Evolutionary conservation across 2,113 vertebrate genomes (phyloP).

Genomic region (Rhodinocichla rosea): DNA sequence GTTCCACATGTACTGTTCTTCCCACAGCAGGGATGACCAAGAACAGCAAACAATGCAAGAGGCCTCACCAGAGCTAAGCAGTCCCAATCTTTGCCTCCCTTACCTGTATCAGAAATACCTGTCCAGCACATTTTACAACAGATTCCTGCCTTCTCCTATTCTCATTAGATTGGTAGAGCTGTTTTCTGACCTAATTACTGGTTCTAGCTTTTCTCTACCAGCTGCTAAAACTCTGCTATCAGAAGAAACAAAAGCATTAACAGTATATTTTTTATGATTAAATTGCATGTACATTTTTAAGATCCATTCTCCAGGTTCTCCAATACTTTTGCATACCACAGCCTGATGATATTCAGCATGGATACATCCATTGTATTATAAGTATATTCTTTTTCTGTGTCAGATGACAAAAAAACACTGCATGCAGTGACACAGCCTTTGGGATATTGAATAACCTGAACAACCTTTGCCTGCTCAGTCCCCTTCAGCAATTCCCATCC

Average conservation of each 20-base stretch:
- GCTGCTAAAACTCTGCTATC: neutral
- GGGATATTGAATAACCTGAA: neutral
- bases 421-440: neutral
- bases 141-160: neutral
- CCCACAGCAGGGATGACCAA: neutral
- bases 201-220: neutral
- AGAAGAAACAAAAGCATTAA: neutral
- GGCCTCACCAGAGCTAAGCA: neutral
- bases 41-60: neutral
- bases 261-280: neutral
- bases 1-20: neutral
- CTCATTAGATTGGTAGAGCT: neutral
- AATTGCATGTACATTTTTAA: neutral
- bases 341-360: neutral
- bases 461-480: neutral
- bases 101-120: neutral
- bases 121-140: neutral
- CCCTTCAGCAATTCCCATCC: neutral
- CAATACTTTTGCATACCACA: neutral
- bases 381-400: neutral
- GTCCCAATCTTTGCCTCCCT: neutral
- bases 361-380: fast-evolving
- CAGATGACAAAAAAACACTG: neutral
- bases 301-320: neutral
- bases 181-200: fast-evolving